Conservation (phyloP, 2,797 vertebrate genomes). For the Tragopan temminckii region DNA sequence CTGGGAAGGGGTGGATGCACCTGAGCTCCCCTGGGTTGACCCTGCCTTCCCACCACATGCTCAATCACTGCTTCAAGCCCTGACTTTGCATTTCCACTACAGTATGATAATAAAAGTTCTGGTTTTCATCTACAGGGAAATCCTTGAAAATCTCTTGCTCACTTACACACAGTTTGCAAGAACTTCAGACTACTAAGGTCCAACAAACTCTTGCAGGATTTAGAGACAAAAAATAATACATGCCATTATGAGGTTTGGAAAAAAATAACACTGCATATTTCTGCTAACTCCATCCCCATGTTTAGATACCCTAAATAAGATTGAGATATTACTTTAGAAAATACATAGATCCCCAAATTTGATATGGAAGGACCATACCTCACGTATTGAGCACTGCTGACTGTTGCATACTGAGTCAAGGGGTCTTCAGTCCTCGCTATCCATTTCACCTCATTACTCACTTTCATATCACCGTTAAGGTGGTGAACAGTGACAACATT, state of each 20-base stretch:
- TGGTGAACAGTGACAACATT: not conserved
- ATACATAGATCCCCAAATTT: not conserved
- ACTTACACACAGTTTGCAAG: not conserved
- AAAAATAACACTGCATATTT: not conserved
- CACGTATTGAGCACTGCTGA: not conserved
- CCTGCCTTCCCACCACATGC: too few species aligned
- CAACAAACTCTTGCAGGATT: not conserved
- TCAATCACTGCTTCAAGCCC: too few species aligned
- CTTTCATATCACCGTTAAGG: not conserved
- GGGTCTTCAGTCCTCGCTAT: not conserved
- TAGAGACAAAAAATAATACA: not conserved
- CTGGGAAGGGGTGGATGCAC: too few species aligned
- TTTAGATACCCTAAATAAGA: not conserved
- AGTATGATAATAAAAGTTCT: not conserved
- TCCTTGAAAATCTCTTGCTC: not conserved
- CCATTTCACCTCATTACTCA: not conserved
- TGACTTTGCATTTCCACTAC: too few species aligned
- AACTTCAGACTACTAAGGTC: not conserved
- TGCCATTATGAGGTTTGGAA: not conserved
- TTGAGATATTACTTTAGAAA: not conserved
- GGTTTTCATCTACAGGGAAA: not conserved
- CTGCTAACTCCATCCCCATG: not conserved
- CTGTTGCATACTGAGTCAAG: not conserved
- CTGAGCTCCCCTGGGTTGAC: too few species aligned
- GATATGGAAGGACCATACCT: not conserved